phyloP scores from a whole-genome alignment of 2,888 invertebrate species.

The Agriopis aurantiaria region DNA sequence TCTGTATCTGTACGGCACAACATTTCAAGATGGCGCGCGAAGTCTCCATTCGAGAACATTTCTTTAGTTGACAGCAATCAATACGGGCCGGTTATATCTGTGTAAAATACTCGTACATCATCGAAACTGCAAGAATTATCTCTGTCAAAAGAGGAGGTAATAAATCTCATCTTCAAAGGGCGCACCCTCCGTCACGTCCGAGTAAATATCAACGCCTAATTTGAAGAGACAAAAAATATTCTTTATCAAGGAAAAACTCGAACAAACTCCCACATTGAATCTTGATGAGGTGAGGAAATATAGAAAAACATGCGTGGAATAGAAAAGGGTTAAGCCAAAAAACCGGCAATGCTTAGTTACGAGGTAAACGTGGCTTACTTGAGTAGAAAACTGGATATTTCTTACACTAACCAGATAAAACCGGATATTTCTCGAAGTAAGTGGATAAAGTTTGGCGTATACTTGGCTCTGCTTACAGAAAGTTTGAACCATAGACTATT shows the following conservation, averaged over 20 bases:
- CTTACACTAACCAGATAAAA: background rate
- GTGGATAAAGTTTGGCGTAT: slow-evolving; percentile 2
- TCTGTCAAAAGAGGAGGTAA: background rate
- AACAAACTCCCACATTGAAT: slow-evolving; percentile 41
- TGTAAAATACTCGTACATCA: no score
- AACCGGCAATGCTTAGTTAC: slow-evolving; percentile 20
- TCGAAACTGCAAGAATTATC: no score
- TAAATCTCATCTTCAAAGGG: slow-evolving; percentile 10
- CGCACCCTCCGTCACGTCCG: slow-evolving; percentile 23
- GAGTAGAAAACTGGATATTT: slow-evolving; percentile 1
- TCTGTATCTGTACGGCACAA: no score
- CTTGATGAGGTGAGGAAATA: slow-evolving; percentile 39
- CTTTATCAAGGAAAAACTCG: slow-evolving; percentile 35
- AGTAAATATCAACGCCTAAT: slow-evolving; percentile 32
- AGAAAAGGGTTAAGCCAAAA: slow-evolving; percentile 12
- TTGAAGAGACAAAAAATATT: slow-evolving; percentile 37
- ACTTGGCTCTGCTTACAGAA: background rate
- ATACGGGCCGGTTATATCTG: no score
- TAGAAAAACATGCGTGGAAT: slow-evolving; percentile 30
- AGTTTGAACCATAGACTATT: background rate
- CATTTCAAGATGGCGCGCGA: no score
- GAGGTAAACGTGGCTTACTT: slow-evolving; percentile 14
- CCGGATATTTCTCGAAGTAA: slow-evolving; percentile 1
- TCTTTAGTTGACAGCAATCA: no score
- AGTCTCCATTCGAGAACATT: no score